Base-by-base conservation (phyloP, 2,113 vertebrate genomes). In the Stigmatopora argus region DNA sequence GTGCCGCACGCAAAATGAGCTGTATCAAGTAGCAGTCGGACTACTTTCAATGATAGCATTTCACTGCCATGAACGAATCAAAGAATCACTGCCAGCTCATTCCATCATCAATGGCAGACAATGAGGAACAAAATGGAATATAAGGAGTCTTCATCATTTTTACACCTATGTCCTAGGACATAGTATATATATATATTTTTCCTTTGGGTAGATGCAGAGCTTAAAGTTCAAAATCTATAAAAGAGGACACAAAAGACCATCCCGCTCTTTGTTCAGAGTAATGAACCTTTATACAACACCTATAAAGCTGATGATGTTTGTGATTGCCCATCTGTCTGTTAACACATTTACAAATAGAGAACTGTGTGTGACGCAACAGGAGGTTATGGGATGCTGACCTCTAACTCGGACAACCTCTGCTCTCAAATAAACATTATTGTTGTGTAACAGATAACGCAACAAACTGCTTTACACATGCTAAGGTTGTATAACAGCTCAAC, bases 401-500 rank as follows among this genome's bases (percentile, higher is more conserved):
- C 60, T 21, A 26, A 67, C 49, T 80, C 6, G 35, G 65, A 69
- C 71, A 78, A 82, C 69, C 67, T 65, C 45, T 58, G 45, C 71
- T 57, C 26, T n/a, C 7, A 48, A 44, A 59, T 38, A 55, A 66
- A 18, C 35, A 51, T 61, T 67, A 67, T 53, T 7, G 45, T 76
- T 79, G 72, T 67, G 65, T 75, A 80, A 82, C 44, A 41, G 79
- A 38, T 51, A 51, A 67, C 56, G 58, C 15, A 44, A 51, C 46
- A 68, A 41, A 70, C 45, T 23, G 5, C 23, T 64, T 26, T 47
- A 76, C 26, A 62, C 64, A 51, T 21, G 52, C 49, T 57, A 1
- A 7, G 18, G n/a, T 72, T 84, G 78, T 76, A 65, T 74, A 78
- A 76, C 69, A 72, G 62, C 52, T 64, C 38, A 44, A 59, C 49